Conservation (phyloP, 2,797 vertebrate genomes). For the Eupleurogrammus muticus region DNA sequence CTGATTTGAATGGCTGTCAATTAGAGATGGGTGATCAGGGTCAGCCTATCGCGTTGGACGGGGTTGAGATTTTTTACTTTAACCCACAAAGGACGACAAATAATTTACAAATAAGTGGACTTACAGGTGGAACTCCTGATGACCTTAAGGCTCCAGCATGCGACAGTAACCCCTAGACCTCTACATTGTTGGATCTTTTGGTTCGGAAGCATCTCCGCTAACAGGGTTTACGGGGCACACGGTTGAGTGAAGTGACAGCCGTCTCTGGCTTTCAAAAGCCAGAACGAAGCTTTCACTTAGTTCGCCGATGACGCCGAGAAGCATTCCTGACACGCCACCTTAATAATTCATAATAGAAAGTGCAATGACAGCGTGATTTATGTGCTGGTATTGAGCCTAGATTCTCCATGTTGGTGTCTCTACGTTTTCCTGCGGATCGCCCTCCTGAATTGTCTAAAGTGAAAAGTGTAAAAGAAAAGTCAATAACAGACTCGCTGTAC, state of each 20-base stretch:
- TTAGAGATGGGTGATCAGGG: too few relatives aligned
- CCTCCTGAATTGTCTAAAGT: not conserved
- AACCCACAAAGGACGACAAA: too few relatives aligned
- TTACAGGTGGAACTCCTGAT: too few relatives aligned
- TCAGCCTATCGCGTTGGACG: too few relatives aligned
- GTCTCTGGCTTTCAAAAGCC: not conserved
- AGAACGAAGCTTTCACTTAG: slow-evolving; percentile 9
- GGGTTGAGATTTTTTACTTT: too few relatives aligned
- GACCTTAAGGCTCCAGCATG: too few relatives aligned
- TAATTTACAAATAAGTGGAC: too few relatives aligned
- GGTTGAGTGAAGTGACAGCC: slow-evolving; percentile 15
- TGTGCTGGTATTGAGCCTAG: not conserved
- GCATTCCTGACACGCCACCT: slow-evolving; percentile 10
- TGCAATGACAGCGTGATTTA: slow-evolving; percentile 2
- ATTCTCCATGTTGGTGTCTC: not conserved
- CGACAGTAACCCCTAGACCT: too few relatives aligned
- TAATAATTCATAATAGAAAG: not conserved
- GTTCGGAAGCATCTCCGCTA: slow-evolving; percentile 14
- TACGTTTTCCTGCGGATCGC: not conserved
- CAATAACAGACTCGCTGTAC: too few relatives aligned
- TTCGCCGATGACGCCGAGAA: not conserved
- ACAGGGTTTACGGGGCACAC: not conserved
- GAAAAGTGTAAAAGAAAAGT: too few relatives aligned
- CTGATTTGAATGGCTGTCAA: too few relatives aligned
- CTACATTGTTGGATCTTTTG: too few relatives aligned